Evolutionary conservation across 2,888 invertebrate genomes (phyloP), one percentile per base, ranked within the genome.

Genomic region (Aspidapion aeneum): DNA sequence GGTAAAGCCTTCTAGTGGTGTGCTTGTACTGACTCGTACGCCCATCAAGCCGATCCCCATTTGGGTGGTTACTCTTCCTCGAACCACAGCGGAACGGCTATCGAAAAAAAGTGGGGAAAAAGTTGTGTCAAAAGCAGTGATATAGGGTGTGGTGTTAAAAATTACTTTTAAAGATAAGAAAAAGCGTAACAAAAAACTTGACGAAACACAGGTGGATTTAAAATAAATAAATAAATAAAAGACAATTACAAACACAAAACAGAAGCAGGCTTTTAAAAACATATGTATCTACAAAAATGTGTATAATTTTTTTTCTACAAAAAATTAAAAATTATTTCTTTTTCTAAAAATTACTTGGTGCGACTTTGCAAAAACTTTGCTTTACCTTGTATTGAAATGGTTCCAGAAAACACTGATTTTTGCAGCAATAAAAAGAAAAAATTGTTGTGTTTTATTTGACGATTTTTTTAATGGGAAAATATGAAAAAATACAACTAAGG

Each of bases 321-420:
- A 35, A 35, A 3, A n/a, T n/a, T n/a, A n/a, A n/a, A n/a, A 48
- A 48, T 48, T 12, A 48, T 52, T 19, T 9, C 3, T 19, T 18
- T 52, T 52, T 18, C 52, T 52, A 5, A 5, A 52, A n/a, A n/a
- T n/a, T 52, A 9, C 7, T 52, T 17, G 3, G 52, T 52, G 17
- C 52, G 17, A 19, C 5, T 52, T 52, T 5, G 35, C 35, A 35
- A 35, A 35, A 35, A 7, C 63, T 35, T 64, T 77, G 81, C 87
- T 94, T 95, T 95, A 96, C 96, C 96, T 95, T 88, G 94, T 91
- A 84, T 95, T 95, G 93, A 96, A 95, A 92, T 95, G 93, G 89
- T 94, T 95, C 96, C 95, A 95, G 91, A 95, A 95, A 87, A 94
- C 91, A 93, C 95, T 96, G 92, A 9, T 18, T 35, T 52, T 17